Evolutionary conservation across 92 coral and sea anemone species (phyloP).

Genomic region (Parazoanthus swiftii): DNA sequence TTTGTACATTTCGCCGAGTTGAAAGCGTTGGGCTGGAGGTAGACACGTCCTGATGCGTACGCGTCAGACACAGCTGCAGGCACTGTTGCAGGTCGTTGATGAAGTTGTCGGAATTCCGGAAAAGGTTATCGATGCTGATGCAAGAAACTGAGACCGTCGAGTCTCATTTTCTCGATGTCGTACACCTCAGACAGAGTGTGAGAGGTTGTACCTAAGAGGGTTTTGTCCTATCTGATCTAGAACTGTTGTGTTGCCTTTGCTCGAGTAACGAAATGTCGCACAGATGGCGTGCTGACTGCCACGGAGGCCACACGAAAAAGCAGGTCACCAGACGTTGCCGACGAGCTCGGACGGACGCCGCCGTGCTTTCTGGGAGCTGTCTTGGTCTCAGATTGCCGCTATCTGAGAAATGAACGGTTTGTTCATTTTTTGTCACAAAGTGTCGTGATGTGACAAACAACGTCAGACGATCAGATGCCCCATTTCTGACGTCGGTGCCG

Average conservation of each 20-base stretch:
- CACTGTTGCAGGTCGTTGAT: slow-evolving; percentile 20
- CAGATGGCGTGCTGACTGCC: background rate
- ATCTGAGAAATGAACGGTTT: background rate
- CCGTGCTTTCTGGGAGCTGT: background rate
- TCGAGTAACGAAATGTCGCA: background rate
- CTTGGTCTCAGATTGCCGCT: slow-evolving; percentile 10
- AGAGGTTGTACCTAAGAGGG: background rate
- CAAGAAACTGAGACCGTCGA: background rate
- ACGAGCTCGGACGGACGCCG: background rate
- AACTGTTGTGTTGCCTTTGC: background rate
- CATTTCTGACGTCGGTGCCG: slow-evolving; percentile 14
- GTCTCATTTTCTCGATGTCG: background rate
- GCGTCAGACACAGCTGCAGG: no score
- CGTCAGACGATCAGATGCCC: slow-evolving; percentile 12
- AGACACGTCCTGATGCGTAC: background rate
- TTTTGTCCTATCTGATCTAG: background rate
- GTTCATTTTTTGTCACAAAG: slow-evolving; percentile 1
- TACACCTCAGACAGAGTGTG: background rate
- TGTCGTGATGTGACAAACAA: slow-evolving; percentile 5
- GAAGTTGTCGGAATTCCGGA: no score
- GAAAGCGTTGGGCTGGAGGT: no score
- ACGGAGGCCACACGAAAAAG: background rate
- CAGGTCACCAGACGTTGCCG: slow-evolving; percentile 24
- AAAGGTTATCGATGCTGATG: background rate
- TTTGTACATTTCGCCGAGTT: background rate